These are phyloP conservation scores for Leptinotarsa texana DNA, from an alignment of 1,140 invertebrate genomes.

Conservation along the genomic window DNA sequence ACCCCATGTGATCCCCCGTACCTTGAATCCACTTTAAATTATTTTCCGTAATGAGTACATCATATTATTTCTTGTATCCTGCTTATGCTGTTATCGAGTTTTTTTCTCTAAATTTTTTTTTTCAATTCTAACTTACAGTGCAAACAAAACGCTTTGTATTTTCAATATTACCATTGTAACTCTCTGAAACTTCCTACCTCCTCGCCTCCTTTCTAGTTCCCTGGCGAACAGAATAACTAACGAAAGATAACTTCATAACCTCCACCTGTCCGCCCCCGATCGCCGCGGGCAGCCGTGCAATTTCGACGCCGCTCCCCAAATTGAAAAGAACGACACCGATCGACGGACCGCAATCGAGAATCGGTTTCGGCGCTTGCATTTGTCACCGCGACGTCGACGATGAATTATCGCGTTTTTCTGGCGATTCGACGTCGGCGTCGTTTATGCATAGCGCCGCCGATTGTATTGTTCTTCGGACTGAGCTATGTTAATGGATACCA, in stretches of 20 bases:
- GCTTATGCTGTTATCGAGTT: too few species aligned
- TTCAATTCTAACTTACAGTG: too few species aligned
- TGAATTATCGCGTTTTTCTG: background rate
- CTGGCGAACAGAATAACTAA: background rate
- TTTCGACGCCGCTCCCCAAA: background rate
- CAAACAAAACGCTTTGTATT: too few species aligned
- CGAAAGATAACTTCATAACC: constrained; percentile 3
- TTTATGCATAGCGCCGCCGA: constrained; percentile 9
- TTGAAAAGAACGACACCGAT: background rate
- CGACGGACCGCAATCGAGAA: background rate
- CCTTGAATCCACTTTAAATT: too few species aligned
- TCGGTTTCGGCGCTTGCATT: background rate
- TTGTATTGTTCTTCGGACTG: constrained; percentile 36
- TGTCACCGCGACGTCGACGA: background rate
- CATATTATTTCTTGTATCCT: too few species aligned
- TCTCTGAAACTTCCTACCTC: background rate
- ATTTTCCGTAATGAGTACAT: too few species aligned
- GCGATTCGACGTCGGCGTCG: background rate
- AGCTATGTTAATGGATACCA: constrained; percentile 36
- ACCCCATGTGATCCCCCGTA: too few species aligned
- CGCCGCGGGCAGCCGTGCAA: background rate
- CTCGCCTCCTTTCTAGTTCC: background rate
- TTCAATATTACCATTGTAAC: too few species aligned
- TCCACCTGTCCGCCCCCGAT: background rate
- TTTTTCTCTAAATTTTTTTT: too few species aligned